phyloP scores from a whole-genome alignment of 2,797 vertebrate species.

The Propithecus perrieri region DNA sequence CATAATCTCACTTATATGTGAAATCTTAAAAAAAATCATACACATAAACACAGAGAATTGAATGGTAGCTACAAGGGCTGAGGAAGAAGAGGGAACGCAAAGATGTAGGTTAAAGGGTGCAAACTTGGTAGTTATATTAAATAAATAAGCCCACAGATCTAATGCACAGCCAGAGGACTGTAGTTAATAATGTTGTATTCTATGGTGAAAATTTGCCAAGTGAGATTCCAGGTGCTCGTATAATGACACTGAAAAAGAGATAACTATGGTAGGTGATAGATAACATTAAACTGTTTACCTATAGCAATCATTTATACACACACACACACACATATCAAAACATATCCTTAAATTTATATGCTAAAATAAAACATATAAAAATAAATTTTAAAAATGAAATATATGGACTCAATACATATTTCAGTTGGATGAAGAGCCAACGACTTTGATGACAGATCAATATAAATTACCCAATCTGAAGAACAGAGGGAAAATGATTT shows the following conservation, averaged over 20 bases:
- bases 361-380: neutral
- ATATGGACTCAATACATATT: neutral
- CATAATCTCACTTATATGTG: neutral
- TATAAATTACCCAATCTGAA: neutral
- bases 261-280: neutral
- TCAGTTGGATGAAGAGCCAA: neutral
- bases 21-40: neutral
- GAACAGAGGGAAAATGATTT: neutral
- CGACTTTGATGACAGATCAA: neutral
- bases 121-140: neutral
- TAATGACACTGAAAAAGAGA: neutral
- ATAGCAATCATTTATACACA: no score
- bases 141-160: neutral
- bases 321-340: neutral
- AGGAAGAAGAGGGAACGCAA: neutral
- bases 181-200: neutral
- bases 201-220: neutral
- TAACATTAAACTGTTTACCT: neutral
- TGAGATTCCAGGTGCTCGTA: neutral
- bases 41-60: neutral
- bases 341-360: neutral
- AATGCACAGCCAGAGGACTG: neutral
- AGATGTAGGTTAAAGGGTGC: neutral
- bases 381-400: neutral
- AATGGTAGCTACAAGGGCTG: neutral